Evolutionary conservation across 1,140 invertebrate genomes (phyloP).

Genomic region (Hyles vespertilio): DNA sequence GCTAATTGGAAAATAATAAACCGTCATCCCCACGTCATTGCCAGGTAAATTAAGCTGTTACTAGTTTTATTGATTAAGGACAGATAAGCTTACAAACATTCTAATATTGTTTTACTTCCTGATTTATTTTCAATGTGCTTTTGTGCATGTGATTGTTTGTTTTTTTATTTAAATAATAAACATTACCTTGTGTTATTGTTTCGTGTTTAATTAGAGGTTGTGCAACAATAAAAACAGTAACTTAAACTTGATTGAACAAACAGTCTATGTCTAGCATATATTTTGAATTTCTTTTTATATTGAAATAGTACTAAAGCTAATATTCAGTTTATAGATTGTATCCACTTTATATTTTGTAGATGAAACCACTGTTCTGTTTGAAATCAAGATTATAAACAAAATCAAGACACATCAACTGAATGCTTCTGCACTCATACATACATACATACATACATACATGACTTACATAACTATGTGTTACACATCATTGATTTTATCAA

Average conservation of each 20-base stretch:
- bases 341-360: no score
- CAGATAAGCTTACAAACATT: background rate
- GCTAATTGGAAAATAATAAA: constrained; percentile 59
- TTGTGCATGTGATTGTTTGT: constrained; percentile 6
- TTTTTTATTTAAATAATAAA: background rate
- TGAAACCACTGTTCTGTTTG: no score
- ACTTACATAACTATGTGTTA: background rate
- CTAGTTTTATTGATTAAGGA: background rate
- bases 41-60: constrained; percentile 74
- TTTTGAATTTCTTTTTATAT: no score
- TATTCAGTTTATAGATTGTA: no score
- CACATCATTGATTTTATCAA: constrained; percentile 3
- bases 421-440: no score
- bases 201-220: background rate
- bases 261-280: no score
- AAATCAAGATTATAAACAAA: no score
- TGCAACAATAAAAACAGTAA: no score
- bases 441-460: background rate
- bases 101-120: background rate
- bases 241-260: no score
- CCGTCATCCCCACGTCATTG: constrained; percentile 78
- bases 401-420: no score
- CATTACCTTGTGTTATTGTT: background rate
- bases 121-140: constrained; percentile 1
- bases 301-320: no score